Base-by-base conservation (phyloP, 1,140 invertebrate genomes). In the Drepana arcuata region DNA sequence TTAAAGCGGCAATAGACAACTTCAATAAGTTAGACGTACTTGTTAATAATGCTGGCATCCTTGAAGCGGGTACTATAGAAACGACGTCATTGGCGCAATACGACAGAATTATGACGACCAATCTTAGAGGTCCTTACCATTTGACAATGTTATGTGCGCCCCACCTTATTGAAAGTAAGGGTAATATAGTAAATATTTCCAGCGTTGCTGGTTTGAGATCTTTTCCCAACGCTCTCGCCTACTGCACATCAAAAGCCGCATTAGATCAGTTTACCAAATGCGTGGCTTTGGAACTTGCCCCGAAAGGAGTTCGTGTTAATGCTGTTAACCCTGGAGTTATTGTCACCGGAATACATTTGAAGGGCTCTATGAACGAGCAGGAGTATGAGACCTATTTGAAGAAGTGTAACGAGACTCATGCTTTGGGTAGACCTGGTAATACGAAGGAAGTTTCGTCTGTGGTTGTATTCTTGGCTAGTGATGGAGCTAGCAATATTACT, bases 31-130 rank as follows among this genome's bases (percentile, higher is more conserved):
- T 90, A n/a, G 87, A 90, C 64, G 75, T 90, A 29, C 60, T 91
- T 6, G 78, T 93, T 2, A 93, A 93, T 21, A 90, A 89, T 84
- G 92, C 91, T 36, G 86, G 90, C 41, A 48, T 93, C 11, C 11
- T 38, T n/a, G 87, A 88, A 52, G 61, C 34, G 29, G 92, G 91
- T 12, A 73, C 70, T n/a, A 91, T 92, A 63, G 90, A 92, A 68
- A 88, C 83, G 41, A 90, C 89, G 1, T 85, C 83, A 13, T 56
- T 93, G 27, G 85, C 88, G 27, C 87, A 90, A 37, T 92, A 86
- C 64, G 91, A 93, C 40, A 68, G 84, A 36, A 48, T 90, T 1
- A 89, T 93, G 50, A 88, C 89, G 47, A 68, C 86, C 25, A 93
- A 93, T 74, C 88, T 93, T 6, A 82, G 88, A 36, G 82, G 89